Evolutionary conservation across 2,888 invertebrate species (phyloP).

Genomic region (Drosophila anomelani): DNA sequence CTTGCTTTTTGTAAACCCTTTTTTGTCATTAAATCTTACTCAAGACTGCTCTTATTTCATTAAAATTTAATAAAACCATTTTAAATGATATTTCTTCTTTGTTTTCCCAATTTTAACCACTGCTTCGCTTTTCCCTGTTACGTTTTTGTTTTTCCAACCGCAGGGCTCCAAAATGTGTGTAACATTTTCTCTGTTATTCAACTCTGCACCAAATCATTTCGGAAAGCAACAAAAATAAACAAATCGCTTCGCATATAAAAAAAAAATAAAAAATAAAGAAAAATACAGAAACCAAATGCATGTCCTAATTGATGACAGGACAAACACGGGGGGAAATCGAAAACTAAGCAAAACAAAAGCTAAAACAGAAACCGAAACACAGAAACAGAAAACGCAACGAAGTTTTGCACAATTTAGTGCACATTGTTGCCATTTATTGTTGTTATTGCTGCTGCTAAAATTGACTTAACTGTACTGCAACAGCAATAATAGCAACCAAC

Average conservation of each 20-base stretch:
- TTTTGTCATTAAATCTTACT: too few relatives aligned
- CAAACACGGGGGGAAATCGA: slow-evolving; percentile 33
- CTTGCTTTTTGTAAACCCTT: too few relatives aligned
- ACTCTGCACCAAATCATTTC: slow-evolving; percentile 35
- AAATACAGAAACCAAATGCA: slow-evolving; percentile 38
- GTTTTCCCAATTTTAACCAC: not conserved
- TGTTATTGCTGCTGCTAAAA: slow-evolving; percentile 53
- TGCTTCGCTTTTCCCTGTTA: not conserved
- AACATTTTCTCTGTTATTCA: slow-evolving; percentile 25
- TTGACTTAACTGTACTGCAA: slow-evolving; percentile 74
- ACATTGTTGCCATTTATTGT: slow-evolving; percentile 64
- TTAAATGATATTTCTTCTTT: not conserved
- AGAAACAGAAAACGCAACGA: slow-evolving; percentile 51
- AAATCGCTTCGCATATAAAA: slow-evolving; percentile 5
- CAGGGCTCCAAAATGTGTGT: slow-evolving; percentile 15
- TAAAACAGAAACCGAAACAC: slow-evolving; percentile 24
- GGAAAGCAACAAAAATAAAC: slow-evolving; percentile 10
- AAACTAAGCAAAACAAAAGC: slow-evolving; percentile 50
- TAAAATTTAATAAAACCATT: not conserved
- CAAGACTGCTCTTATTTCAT: not conserved
- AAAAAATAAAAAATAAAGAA: not conserved
- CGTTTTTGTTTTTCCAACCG: not conserved
- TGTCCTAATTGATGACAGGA: slow-evolving; percentile 47
- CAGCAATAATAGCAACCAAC: slow-evolving; percentile 45
- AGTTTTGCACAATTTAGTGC: slow-evolving; percentile 73